Conservation (phyloP, 2,113 vertebrate genomes). For the Stercorarius parasiticus region DNA sequence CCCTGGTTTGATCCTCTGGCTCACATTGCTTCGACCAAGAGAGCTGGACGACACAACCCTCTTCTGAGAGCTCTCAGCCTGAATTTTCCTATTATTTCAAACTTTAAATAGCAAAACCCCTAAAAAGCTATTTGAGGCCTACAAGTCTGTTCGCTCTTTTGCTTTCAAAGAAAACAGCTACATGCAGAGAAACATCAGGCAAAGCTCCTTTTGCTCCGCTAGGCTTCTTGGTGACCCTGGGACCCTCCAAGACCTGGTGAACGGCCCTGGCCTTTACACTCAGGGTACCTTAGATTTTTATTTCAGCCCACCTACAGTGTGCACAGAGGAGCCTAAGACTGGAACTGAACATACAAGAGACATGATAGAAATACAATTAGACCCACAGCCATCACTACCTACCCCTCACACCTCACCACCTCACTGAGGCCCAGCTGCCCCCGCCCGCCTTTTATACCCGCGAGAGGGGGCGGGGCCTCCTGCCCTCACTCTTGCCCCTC, state of each 20-base stretch:
- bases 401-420: rapidly evolving
- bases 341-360: rapidly evolving
- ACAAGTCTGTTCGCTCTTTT: background rate
- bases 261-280: rapidly evolving
- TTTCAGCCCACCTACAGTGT: rapidly evolving
- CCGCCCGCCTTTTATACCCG: background rate
- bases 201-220: rapidly evolving
- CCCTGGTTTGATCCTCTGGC: background rate
- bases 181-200: rapidly evolving
- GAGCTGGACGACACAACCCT: background rate
- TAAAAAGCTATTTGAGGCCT: background rate
- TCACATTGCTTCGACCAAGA: background rate
- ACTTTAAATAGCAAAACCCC: background rate
- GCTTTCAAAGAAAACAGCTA: too few species aligned
- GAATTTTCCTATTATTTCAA: background rate
- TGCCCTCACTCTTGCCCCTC: background rate
- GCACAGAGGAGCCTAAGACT: rapidly evolving
- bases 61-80: background rate
- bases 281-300: rapidly evolving
- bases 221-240: rapidly evolving
- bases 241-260: rapidly evolving
- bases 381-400: rapidly evolving
- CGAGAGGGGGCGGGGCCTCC: background rate
- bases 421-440: rapidly evolving
- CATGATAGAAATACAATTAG: rapidly evolving